A percentile compares a stretch with the other conserved stretches of the same genome.
These are phyloP conservation scores for Drosophila repleta DNA, from an alignment of 1,140 invertebrate species.

Conservation along the genomic window DNA sequence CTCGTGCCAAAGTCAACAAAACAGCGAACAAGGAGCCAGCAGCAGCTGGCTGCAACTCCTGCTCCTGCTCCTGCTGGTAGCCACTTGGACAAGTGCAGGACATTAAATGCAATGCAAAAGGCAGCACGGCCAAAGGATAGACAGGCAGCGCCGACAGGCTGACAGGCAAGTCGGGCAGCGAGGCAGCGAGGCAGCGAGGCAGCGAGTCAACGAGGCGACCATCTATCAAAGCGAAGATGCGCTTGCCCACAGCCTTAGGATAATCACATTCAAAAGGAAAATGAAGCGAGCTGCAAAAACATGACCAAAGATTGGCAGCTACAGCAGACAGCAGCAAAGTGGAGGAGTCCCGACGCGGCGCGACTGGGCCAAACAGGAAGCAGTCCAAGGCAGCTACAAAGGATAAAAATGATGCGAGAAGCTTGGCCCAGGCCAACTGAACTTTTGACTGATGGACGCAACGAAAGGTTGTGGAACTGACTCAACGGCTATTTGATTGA, in stretches of 20 bases:
- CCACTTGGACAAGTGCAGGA: conserved; percentile 69
- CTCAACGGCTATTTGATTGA: conserved; percentile 9
- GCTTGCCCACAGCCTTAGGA: conserved; percentile 72
- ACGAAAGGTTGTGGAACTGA: conserved; percentile 1
- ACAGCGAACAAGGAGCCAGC: conserved; percentile 58
- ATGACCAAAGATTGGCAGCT: conserved; percentile 56
- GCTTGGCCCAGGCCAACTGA: conserved; percentile 6
- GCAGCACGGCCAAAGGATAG: neutral
- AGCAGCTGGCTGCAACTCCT: conserved; percentile 1
- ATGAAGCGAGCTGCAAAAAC: conserved; percentile 78
- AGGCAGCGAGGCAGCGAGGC: conserved; percentile 31
- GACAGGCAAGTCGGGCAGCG: neutral
- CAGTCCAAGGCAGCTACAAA: conserved; percentile 58
- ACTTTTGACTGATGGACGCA: conserved; percentile 46
- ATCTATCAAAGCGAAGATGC: conserved; percentile 76
- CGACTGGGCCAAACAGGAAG: conserved; percentile 59
- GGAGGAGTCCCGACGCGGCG: too few species aligned
- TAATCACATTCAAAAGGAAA: conserved; percentile 81
- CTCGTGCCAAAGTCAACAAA: conserved; percentile 81
- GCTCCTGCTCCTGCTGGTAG: conserved; percentile 10
- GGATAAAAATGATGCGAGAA: conserved; percentile 3
- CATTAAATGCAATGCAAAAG: conserved; percentile 75
- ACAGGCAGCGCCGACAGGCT: neutral
- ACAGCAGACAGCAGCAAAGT: conserved; percentile 6
- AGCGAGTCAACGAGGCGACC: conserved; percentile 32